Base-by-base conservation (phyloP, 2,113 vertebrate species). In the Spermophilus dauricus region DNA sequence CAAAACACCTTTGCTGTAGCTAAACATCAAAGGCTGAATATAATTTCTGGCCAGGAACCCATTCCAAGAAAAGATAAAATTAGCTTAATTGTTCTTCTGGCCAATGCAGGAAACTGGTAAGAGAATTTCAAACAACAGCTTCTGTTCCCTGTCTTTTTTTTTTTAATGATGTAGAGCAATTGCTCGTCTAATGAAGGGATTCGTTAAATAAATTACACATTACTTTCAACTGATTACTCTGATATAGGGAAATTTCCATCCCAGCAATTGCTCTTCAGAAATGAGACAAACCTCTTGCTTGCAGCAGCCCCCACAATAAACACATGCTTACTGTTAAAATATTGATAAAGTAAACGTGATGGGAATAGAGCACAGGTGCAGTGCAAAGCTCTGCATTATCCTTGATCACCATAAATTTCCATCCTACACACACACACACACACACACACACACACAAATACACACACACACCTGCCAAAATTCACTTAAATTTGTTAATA, bases 31-130 rank as follows among this genome's bases (percentile, higher is more conserved):
- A 84, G 12, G 32, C 0, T 89, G 0, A 24, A 84, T 39, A 34
- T 30, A 6, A 83, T 98, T 86, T 67, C 56, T 63, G 86, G 92
- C 14, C 0, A 0, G 76, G 93, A 97, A 95, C 11, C 84, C 93
- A 16, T 39, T 95, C 73, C 2, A 0, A 72, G 84, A 30, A 96
- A 8, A 48, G 67, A 2, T 61, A 95, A 97, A 98, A 98, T 91
- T 6, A 96, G n/a, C 39, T 51, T 97, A 95, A 98, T 96, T 98
- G 91, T 97, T 94, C 39, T 76, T 75, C 81, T 96, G 56, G 48
- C 77, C 97, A 94, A 96, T 85, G 63, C 97, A 98, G 78, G 92
- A 63, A 97, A 98, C 97, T 96, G 88, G 98, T 91, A 94, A 97
- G 89, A 97, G 45, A 88, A 88, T 92, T 93, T 97, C 97, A 94